Percentiles rank a stretch among this genome's conserved stretches.
Conservation (phyloP, 2,113 vertebrate genomes). For the Bettongia penicillata region DNA sequence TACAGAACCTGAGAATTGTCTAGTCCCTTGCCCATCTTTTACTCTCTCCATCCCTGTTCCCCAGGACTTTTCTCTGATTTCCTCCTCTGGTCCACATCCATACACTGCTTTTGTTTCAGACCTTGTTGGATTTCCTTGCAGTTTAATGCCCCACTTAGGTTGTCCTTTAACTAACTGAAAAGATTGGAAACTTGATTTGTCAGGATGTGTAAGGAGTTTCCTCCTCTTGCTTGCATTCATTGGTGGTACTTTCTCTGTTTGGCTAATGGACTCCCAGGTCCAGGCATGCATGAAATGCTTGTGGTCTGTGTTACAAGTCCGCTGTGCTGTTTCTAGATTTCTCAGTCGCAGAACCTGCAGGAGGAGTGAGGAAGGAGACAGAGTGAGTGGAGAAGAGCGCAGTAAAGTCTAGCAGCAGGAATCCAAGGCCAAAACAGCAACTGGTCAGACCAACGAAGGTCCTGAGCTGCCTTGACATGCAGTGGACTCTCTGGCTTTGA, state of each 20-base stretch:
- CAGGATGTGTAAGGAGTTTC: not conserved
- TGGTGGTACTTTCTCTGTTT: not conserved
- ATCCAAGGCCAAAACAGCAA: not conserved
- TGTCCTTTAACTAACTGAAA: not conserved
- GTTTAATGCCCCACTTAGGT: not conserved
- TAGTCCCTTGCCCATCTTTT: not conserved
- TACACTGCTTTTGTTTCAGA: slow-evolving; percentile 2
- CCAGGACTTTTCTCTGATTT: not conserved
- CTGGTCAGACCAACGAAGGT: not conserved
- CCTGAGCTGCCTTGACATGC: not conserved
- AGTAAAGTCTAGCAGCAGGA: not conserved
- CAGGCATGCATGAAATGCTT: not conserved
- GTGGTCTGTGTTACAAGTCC: not conserved
- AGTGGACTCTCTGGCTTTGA: not conserved
- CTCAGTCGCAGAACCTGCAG: not conserved
- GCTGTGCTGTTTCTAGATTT: not conserved
- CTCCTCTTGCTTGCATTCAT: not conserved
- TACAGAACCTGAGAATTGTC: not conserved
- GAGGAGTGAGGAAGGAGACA: not conserved
- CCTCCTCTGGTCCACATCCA: not conserved
- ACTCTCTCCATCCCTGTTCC: not conserved
- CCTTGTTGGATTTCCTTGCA: not conserved
- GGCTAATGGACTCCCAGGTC: not conserved
- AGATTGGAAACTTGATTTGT: not conserved
- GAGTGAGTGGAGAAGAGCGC: not conserved